phyloP scores from a whole-genome alignment of 1,140 invertebrate species.

The Ephestia elutella region DNA sequence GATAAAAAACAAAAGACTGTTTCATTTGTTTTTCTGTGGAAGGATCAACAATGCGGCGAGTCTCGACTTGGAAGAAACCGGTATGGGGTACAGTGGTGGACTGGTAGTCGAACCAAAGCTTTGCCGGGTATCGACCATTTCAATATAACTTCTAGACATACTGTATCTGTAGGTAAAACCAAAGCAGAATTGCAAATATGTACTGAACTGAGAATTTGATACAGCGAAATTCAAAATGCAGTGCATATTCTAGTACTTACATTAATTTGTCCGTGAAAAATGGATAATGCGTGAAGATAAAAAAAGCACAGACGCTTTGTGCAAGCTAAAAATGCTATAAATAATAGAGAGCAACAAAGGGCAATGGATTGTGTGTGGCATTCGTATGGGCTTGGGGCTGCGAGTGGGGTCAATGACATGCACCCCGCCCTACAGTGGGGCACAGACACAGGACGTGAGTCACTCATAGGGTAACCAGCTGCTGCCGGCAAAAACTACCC shows the following conservation, averaged over 20 bases:
- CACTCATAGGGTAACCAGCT: constrained; percentile 67
- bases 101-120: constrained; percentile 27
- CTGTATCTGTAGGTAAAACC: background rate
- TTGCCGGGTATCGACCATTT: constrained; percentile 37
- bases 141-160: constrained; percentile 26
- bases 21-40: constrained; percentile 63
- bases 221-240: background rate
- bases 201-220: background rate
- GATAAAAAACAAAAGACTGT: constrained; percentile 54
- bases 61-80: constrained; percentile 56
- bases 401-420: constrained; percentile 65
- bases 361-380: constrained; percentile 55
- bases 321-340: constrained; percentile 44
- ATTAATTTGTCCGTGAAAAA: constrained; percentile 32
- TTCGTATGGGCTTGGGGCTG: constrained; percentile 56
- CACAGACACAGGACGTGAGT: constrained; percentile 66
- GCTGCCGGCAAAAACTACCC: constrained; percentile 66
- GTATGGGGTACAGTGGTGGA: constrained; percentile 38
- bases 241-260: background rate
- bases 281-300: constrained; percentile 40
- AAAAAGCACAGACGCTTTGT: background rate
- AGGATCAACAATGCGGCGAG: constrained; percentile 54
- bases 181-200: background rate
- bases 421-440: constrained; percentile 58
- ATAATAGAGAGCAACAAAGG: constrained; percentile 56